Evolutionary conservation across 2,797 vertebrate genomes (phyloP), one percentile per base, ranked within the genome.

Genomic region (Phalloptychus januarius): DNA sequence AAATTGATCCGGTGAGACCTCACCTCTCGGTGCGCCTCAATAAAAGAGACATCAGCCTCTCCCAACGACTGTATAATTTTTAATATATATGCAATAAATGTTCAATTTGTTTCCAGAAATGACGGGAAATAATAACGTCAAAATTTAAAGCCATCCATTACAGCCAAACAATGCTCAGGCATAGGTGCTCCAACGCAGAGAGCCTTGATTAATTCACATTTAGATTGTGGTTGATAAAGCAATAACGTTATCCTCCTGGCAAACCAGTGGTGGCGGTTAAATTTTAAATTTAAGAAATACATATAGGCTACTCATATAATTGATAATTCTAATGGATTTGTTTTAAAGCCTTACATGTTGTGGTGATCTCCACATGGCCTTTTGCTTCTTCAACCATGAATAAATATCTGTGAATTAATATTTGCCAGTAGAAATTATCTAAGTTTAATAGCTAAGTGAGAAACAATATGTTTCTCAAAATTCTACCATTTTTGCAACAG

Each of bases 21-120:
- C 97, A 98, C 98, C 98, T 97, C 97, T 97, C 95, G 93, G 96
- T 97, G 97, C 95, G 96, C 96, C 97, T 96, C 97, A 98, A 98
- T 99, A 98, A 98, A 95, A 95, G 94, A 96, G 96, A 93, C 94
- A 96, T 95, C 96, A 96, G 96, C 95, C 95, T 95, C 96, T 95
- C 96, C 95, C 96, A 94, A 97, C 96, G 96, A 96, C 96, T 94
- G 96, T 97, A 97, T 99, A 99, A 99, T 99, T 99, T 99, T 99
- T 99, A 99, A 99, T 99, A 99, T 99, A 99, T 99, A 99, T 99
- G 98, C 98, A 99, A 99, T 99, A 99, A 99, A 99, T 99, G 98
- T 99, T 99, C 98, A 98, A 98, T 99, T 99, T 99, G 98, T 99
- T 99, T 98, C 96, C 96, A 95, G 97, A 97, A 99, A 97, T 98